Percentiles rank a stretch among this genome's conserved stretches.
Evolutionary conservation across 2,888 invertebrate genomes (phyloP).

Genomic region (Dyspetes luteomarginatus): DNA sequence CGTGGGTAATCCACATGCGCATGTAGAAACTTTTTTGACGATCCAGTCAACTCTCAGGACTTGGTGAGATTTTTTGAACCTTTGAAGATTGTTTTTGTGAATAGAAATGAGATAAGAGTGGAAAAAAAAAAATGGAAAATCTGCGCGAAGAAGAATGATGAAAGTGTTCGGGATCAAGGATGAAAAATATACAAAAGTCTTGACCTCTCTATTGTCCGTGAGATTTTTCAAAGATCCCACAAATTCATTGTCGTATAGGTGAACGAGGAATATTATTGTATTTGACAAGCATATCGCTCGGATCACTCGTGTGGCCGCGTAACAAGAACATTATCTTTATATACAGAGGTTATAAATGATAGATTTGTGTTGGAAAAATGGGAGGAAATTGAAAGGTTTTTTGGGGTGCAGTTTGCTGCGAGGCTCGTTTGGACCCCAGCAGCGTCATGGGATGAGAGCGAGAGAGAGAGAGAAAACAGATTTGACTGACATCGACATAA

Average conservation of each 20-base stretch:
- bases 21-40: no score
- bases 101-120: slow-evolving; percentile 63
- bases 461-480: slow-evolving; percentile 63
- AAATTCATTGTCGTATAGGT: slow-evolving; percentile 43
- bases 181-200: slow-evolving; percentile 48
- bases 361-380: slow-evolving; percentile 47
- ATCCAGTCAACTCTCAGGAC: no score
- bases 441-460: slow-evolving; percentile 64
- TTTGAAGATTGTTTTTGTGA: slow-evolving; percentile 52
- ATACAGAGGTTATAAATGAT: slow-evolving; percentile 65
- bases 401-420: neutral
- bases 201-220: slow-evolving; percentile 56
- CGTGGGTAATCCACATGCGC: slow-evolving; percentile 38
- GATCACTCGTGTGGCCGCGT: slow-evolving; percentile 12
- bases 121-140: slow-evolving; percentile 47
- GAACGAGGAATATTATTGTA: slow-evolving; percentile 43
- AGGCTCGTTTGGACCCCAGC: slow-evolving; percentile 69
- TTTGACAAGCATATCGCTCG: slow-evolving; percentile 48
- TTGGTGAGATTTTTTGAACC: no score
- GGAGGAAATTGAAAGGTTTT: neutral
- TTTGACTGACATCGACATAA: slow-evolving; percentile 81
- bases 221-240: slow-evolving; percentile 40
- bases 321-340: slow-evolving; percentile 54
- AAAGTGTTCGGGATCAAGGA: slow-evolving; percentile 50
- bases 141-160: slow-evolving; percentile 60